Percentiles rank a stretch among this genome's conserved stretches.
These are phyloP conservation scores for Drosophila biarmipes DNA, from an alignment of 1,140 invertebrate genomes.

Conservation along the genomic window DNA sequence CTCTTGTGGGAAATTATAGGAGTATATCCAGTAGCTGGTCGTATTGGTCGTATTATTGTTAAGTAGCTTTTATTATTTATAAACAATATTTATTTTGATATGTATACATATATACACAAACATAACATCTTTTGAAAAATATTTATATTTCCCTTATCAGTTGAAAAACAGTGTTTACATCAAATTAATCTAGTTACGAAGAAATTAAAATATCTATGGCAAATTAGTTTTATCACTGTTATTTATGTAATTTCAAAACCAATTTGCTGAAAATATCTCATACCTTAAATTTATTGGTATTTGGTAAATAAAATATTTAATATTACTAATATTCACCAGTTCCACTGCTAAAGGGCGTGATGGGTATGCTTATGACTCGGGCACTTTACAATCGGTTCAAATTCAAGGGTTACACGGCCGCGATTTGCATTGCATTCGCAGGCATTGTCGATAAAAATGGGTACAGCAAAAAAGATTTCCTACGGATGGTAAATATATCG, in stretches of 20 bases:
- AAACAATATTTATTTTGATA: too few relatives aligned
- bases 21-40: neutral
- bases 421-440: slow-evolving; percentile 21
- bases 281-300: too few relatives aligned
- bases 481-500: slow-evolving; percentile 7
- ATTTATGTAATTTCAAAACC: too few relatives aligned
- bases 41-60: neutral
- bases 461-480: slow-evolving; percentile 3
- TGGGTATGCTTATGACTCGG: neutral
- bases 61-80: neutral
- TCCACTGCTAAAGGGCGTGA: neutral
- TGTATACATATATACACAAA: too few relatives aligned
- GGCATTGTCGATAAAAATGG: slow-evolving; percentile 3
- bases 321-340: neutral
- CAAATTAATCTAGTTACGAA: too few relatives aligned
- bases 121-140: too few relatives aligned
- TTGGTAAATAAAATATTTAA: neutral
- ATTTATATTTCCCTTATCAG: too few relatives aligned
- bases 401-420: slow-evolving; percentile 32
- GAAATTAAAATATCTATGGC: too few relatives aligned
- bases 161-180: too few relatives aligned
- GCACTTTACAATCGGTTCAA: slow-evolving; percentile 38
- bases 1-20: neutral
- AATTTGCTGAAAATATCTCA: too few relatives aligned
- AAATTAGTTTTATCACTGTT: too few relatives aligned